These are phyloP conservation scores for Agriopis marginaria DNA, from an alignment of 2,888 invertebrate genomes.

Conservation along the genomic window DNA sequence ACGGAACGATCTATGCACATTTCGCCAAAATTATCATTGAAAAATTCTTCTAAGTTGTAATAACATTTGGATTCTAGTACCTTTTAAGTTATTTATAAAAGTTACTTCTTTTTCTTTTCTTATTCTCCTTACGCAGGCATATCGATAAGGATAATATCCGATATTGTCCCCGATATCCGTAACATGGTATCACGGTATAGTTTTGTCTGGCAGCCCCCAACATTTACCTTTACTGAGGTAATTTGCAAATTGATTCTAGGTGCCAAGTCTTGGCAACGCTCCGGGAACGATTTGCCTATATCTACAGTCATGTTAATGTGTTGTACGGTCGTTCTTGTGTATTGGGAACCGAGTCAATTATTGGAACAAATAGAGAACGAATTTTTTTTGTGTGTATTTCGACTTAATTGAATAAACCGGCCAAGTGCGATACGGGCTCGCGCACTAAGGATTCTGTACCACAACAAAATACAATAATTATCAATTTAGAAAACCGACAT, in stretches of 20 bases:
- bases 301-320: constrained; percentile 30
- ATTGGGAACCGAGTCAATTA: neutral
- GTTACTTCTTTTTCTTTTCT: too few species aligned
- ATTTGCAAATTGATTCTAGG: constrained; percentile 64
- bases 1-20: too few species aligned
- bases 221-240: constrained; percentile 48
- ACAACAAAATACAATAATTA: too few species aligned
- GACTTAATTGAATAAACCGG: too few species aligned
- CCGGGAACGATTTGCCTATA: constrained; percentile 36
- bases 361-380: neutral
- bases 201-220: constrained; percentile 32
- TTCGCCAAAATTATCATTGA: too few species aligned
- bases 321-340: constrained; percentile 10
- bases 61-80: too few species aligned
- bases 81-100: too few species aligned
- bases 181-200: constrained; percentile 18
- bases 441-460: too few species aligned
- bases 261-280: constrained; percentile 56
- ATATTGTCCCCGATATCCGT: constrained; percentile 16
- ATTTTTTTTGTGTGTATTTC: neutral
- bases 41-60: too few species aligned
- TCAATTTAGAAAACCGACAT: too few species aligned
- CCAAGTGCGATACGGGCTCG: too few species aligned
- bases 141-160: constrained; percentile 27
- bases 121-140: neutral